Conservation (phyloP, 2,113 vertebrate species). For the Blennius ocellaris region DNA sequence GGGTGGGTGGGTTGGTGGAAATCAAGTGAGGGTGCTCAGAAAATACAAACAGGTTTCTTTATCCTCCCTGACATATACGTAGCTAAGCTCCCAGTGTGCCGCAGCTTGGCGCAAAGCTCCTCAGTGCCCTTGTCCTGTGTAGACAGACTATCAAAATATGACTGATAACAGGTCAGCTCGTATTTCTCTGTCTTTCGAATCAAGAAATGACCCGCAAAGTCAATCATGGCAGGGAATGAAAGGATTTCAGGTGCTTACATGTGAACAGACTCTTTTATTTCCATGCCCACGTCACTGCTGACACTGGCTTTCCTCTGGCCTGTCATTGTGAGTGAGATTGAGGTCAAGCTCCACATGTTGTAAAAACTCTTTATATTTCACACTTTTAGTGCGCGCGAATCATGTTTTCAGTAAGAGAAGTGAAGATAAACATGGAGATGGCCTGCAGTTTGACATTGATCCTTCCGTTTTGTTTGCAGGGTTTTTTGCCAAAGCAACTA, state of each 20-base stretch:
- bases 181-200: conserved; percentile 29
- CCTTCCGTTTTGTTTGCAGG: conserved; percentile 59
- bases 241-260: conserved; percentile 23
- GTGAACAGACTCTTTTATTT: conserved; percentile 13
- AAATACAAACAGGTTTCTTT: conserved; percentile 80
- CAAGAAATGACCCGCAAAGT: conserved; percentile 4
- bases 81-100: conserved; percentile 65
- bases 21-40: conserved; percentile 30
- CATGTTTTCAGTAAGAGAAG: conserved; percentile 21
- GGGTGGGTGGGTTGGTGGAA: not conserved
- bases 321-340: conserved; percentile 24
- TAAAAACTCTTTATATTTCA: conserved; percentile 9
- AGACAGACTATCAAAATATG: conserved; percentile 60
- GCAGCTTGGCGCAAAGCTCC: conserved; percentile 70
- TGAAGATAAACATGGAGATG: conserved; percentile 56
- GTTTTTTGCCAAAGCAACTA: conserved; percentile 76
- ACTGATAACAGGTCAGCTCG: conserved; percentile 66
- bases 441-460: conserved; percentile 76
- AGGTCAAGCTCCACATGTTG: conserved; percentile 29
- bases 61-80: conserved; percentile 71
- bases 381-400: not conserved
- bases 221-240: conserved; percentile 41
- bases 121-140: conserved; percentile 65
- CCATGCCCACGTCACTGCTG: not conserved
- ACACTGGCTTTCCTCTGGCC: conserved; percentile 6